Conservation (phyloP, 2,797 vertebrate species). For the Orestias chungarensis region DNA sequence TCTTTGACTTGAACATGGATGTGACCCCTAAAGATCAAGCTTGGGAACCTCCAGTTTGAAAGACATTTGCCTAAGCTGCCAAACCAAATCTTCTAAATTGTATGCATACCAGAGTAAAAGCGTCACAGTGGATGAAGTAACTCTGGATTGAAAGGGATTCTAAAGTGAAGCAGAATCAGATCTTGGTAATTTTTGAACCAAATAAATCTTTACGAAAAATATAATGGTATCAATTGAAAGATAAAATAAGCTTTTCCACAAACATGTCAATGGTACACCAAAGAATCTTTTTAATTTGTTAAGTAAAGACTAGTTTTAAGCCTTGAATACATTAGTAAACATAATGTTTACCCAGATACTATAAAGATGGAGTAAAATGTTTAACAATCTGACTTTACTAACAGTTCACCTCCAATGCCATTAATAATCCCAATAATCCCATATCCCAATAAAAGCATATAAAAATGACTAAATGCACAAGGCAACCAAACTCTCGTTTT, state of each 20-base stretch:
- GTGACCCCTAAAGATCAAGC: constrained; percentile 49
- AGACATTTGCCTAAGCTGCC: constrained; percentile 43
- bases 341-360: neutral
- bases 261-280: neutral
- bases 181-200: neutral
- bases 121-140: constrained; percentile 20
- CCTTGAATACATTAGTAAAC: neutral
- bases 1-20: constrained; percentile 52
- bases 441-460: constrained; percentile 17
- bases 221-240: neutral
- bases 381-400: constrained; percentile 11
- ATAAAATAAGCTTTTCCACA: neutral
- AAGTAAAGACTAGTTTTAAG: neutral
- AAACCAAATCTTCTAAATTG: constrained; percentile 50
- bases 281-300: neutral
- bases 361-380: neutral
- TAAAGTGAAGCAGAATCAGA: constrained; percentile 3
- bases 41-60: constrained; percentile 56
- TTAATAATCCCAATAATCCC: constrained; percentile 11
- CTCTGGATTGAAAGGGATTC: constrained; percentile 13
- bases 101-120: constrained; percentile 48
- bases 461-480: constrained; percentile 24
- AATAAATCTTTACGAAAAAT: neutral
- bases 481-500: constrained; percentile 1
- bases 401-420: constrained; percentile 15